These are phyloP conservation scores for Palloptera scutellata DNA, from an alignment of 2,888 invertebrate species.

Conservation along the genomic window DNA sequence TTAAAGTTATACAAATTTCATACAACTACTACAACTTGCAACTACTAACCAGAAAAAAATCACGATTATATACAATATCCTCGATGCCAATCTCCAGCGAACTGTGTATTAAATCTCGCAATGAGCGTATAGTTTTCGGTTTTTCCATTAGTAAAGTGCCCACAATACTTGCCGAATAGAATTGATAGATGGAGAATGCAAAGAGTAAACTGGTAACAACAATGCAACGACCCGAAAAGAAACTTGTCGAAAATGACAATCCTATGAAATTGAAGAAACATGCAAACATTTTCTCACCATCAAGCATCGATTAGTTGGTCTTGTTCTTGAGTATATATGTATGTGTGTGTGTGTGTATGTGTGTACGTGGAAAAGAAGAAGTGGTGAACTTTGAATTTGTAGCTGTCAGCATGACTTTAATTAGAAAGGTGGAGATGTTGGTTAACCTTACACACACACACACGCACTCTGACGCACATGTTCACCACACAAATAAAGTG, in stretches of 20 bases:
- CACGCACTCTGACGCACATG: too few relatives aligned
- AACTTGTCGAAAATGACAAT: conserved; percentile 55
- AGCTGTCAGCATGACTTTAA: too few relatives aligned
- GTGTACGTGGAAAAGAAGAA: too few relatives aligned
- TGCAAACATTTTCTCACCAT: too few relatives aligned
- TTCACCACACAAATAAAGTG: too few relatives aligned
- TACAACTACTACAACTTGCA: neutral
- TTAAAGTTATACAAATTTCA: neutral
- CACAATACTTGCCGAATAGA: conserved; percentile 76
- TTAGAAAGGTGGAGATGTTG: too few relatives aligned
- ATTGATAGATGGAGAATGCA: conserved; percentile 72
- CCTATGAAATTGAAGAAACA: conserved; percentile 32
- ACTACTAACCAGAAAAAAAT: conserved; percentile 69
- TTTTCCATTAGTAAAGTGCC: conserved; percentile 71
- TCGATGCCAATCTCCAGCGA: conserved; percentile 71
- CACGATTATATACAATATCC: conserved; percentile 71
- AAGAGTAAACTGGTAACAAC: conserved; percentile 68
- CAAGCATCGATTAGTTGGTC: too few relatives aligned
- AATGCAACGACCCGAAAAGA: conserved; percentile 67
- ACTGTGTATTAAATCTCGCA: conserved; percentile 70
- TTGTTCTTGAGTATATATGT: too few relatives aligned
- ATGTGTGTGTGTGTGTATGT: too few relatives aligned
- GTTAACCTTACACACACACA: too few relatives aligned
- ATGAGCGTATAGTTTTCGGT: conserved; percentile 69
- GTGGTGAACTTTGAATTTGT: too few relatives aligned